phyloP scores from a whole-genome alignment of 1,140 invertebrate species.

The Aphidius gifuensis region DNA sequence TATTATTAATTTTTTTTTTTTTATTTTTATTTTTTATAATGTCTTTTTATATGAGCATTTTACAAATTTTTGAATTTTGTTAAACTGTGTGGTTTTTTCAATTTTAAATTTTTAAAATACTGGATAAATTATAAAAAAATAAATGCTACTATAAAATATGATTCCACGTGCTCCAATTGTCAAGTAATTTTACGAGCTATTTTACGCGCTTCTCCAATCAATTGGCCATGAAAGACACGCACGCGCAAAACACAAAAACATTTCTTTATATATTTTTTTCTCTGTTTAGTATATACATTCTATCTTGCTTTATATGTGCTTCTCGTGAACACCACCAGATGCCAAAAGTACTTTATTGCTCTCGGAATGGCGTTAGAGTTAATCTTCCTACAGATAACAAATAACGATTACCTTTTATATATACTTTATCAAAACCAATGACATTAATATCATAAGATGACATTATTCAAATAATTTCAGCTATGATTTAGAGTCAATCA shows the following conservation, averaged over 20 bases:
- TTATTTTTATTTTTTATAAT: too few species aligned
- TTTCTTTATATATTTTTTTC: slow-evolving; percentile 29
- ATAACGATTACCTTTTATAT: slow-evolving; percentile 37
- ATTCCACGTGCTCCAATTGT: neutral
- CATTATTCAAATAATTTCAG: too few species aligned
- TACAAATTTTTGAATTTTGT: too few species aligned
- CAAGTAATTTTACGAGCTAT: slow-evolving; percentile 36
- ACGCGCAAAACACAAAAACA: slow-evolving; percentile 34
- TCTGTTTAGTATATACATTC: slow-evolving; percentile 25
- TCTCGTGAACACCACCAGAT: slow-evolving; percentile 43
- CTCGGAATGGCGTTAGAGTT: slow-evolving; percentile 37
- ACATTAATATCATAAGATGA: too few species aligned
- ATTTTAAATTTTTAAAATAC: neutral
- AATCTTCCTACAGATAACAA: slow-evolving; percentile 14
- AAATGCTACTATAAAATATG: slow-evolving; percentile 9
- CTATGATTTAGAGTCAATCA: too few species aligned
- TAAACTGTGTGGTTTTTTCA: neutral
- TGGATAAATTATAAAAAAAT: neutral
- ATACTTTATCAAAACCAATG: too few species aligned
- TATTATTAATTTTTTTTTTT: too few species aligned
- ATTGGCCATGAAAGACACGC: slow-evolving; percentile 42
- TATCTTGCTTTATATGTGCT: slow-evolving; percentile 41
- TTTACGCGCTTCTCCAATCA: slow-evolving; percentile 44
- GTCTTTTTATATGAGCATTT: too few species aligned
- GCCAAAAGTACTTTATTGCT: slow-evolving; percentile 47